phyloP scores from a whole-genome alignment of 2,888 invertebrate species.

The Iphiclides podalirius region DNA sequence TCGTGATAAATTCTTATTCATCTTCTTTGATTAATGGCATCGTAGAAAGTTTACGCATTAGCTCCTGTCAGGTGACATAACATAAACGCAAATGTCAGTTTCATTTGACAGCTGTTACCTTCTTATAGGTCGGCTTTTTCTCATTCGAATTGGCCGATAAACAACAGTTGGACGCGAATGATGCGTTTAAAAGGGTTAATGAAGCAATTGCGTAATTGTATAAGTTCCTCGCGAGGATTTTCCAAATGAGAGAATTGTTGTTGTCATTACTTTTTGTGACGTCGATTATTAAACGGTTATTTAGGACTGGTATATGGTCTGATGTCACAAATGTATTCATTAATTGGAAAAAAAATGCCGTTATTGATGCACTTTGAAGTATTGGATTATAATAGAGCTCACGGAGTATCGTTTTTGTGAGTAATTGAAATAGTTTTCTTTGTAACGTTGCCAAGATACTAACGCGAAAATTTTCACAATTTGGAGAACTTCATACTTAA shows the following conservation, averaged over 20 bases:
- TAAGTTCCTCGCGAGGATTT: background rate
- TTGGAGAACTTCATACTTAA: too few relatives aligned
- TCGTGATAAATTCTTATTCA: too few relatives aligned
- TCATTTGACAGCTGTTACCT: background rate
- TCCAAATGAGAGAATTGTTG: slow-evolving; percentile 1
- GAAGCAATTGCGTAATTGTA: background rate
- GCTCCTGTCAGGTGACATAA: background rate
- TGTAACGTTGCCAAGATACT: too few relatives aligned
- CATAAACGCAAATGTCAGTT: background rate
- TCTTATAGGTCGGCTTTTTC: slow-evolving; percentile 7
- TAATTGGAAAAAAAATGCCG: too few relatives aligned
- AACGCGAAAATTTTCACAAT: too few relatives aligned
- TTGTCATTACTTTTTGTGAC: background rate
- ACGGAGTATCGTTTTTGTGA: too few relatives aligned
- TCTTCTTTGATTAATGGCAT: too few relatives aligned
- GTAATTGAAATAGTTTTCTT: too few relatives aligned
- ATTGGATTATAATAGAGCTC: too few relatives aligned
- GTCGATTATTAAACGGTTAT: background rate
- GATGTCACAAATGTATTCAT: too few relatives aligned
- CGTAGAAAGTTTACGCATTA: too few relatives aligned
- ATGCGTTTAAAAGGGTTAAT: background rate
- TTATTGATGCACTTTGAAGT: too few relatives aligned
- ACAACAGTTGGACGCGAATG: background rate
- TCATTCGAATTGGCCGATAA: background rate
- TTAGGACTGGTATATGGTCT: background rate